Evolutionary conservation across 2,113 vertebrate species (phyloP), one percentile per base, ranked within the genome.

Genomic region (Connochaetes taurinus): DNA sequence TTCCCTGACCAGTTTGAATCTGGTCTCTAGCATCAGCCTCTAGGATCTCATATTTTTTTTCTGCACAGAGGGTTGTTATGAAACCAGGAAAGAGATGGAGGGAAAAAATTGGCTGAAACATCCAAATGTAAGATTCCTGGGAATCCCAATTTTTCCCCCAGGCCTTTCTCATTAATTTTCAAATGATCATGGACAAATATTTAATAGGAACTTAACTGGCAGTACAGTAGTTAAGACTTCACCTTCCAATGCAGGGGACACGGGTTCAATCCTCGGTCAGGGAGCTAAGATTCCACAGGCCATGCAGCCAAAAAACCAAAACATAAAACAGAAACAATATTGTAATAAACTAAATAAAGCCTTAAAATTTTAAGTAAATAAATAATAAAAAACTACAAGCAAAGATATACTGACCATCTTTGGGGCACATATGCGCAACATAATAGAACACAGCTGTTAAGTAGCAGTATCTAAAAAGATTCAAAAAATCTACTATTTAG

Each of bases 381-480:
- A 43, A 43, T 76, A 27, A 76, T 3, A 36, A 91, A 86, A 90
- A 86, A 21, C 82, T 33, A 5, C 12, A 7, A 80, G 78, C 21
- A 53, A 57, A 93, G 50, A 45, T 94, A 55, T 31, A n/a, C 6
- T 89, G 88, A n/a, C 45, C 86, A 88, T 93, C 45, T 92, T 91
- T 45, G 33, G 62, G 43, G 60, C 31, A 57, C 50, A 74, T 27
- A 47, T 16, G 60, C 21, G 53, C 25, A 47, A 81, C 43, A 33
- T 80, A 89, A 91, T 53, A 87, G 91, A 91, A 91, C 29, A 84
- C 83, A 98, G 89, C 67, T 98, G 82, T 27, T 94, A 74, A 60
- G 78, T 62, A 76, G 92, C 19, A 47, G 47, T 40, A 53, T 85
- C 89, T 74, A n/a, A 9, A 93, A 83, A 80, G 33, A 91, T 82